phyloP scores from a whole-genome alignment of 2,113 vertebrate genomes.

The Colossoma macropomum region DNA sequence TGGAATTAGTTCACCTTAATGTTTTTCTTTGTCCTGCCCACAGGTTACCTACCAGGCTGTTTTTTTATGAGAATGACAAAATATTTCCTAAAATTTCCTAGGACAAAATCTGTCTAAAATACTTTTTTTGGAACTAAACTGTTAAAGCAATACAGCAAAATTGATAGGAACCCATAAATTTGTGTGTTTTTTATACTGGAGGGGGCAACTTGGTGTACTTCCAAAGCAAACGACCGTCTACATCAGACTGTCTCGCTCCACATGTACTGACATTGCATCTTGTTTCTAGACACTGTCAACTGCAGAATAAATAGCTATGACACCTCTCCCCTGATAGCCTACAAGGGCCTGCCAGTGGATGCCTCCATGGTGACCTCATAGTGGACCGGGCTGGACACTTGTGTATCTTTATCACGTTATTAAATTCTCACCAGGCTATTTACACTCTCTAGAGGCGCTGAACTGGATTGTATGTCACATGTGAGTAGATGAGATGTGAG shows the following conservation, averaged over 20 bases:
- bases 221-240: neutral
- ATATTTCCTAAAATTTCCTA: too few relatives aligned
- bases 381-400: conserved; percentile 74
- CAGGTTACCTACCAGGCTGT: too few relatives aligned
- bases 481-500: conserved; percentile 31
- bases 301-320: conserved; percentile 59
- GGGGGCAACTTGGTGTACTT: neutral
- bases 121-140: neutral
- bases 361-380: conserved; percentile 77
- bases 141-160: neutral
- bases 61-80: too few relatives aligned
- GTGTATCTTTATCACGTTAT: conserved; percentile 82
- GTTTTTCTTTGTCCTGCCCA: too few relatives aligned
- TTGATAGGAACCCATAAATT: neutral
- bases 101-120: too few relatives aligned
- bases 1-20: neutral
- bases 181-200: neutral
- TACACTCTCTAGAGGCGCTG: conserved; percentile 72
- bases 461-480: conserved; percentile 66
- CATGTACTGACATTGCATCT: conserved; percentile 38
- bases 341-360: conserved; percentile 71
- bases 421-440: conserved; percentile 82
- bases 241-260: conserved; percentile 14
- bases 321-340: conserved; percentile 50
- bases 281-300: conserved; percentile 44